Evolutionary conservation across 2,113 vertebrate genomes (phyloP), one percentile per base, ranked within the genome.

Genomic region (Grammomys surdaster): DNA sequence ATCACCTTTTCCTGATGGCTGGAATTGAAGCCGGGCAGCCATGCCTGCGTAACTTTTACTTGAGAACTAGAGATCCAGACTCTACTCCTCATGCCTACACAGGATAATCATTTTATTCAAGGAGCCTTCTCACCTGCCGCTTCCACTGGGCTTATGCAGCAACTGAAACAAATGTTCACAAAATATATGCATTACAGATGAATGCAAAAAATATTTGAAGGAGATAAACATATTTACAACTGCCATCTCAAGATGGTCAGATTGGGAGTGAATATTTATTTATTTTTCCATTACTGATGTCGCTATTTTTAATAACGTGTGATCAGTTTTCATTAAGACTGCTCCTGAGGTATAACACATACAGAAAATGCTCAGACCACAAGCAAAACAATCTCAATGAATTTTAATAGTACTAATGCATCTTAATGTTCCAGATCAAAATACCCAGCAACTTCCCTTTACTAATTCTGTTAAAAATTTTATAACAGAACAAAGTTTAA

Each of bases 311-410:
- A 82, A 93, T 54, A 72, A 88, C 56, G 36, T 40, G 19, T 56
- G n/a, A 36, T 56, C 56, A 28, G 24, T 81, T 90, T 90, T 90
- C 54, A 89, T 67, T 77, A 72, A 76, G 96, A 94, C 85, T 31
- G 1, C 56, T 90, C 56, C 14, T 56, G 33, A 65, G 56, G 2
- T 90, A 0, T 72, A 93, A 56, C 10, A 88, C 11, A 26, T 60
- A 84, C 33, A 76, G 46, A 36, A 84, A 94, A 63, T 33, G 3
- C 48, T 80, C 63, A 48, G 14, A 13, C 88, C 22, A 31, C 43
- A 85, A 67, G 19, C 4, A 16, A n/a, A 75, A 28, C 26, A 24
- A 82, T 17, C 14, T 36, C 24, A 58, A 7, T 86, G 33, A n/a
- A 72, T 93, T 60, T 56, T 58, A 87, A 67, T 46, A 73, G 26